Evolutionary conservation across 2,888 invertebrate genomes (phyloP).

Genomic region (Rhabditoides inermis): DNA sequence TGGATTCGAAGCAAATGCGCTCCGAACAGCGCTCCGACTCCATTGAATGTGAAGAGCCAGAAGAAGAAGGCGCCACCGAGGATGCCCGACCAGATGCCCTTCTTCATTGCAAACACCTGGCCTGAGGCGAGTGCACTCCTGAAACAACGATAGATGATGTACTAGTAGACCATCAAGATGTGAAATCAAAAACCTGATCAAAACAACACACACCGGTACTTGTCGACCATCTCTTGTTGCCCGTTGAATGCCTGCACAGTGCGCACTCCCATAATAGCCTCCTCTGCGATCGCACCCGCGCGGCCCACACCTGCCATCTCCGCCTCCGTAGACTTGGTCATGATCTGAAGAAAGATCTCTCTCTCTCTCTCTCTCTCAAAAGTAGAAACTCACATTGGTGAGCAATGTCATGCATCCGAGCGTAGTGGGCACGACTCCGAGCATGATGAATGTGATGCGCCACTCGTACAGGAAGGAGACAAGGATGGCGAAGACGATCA

Average conservation of each 20-base stretch:
- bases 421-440: conserved; percentile 34
- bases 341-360: conserved; percentile 18
- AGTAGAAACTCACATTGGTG: conserved; percentile 20
- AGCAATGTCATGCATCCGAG: conserved; percentile 37
- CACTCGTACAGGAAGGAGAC: conserved; percentile 37
- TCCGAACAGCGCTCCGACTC: conserved; percentile 32
- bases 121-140: conserved; percentile 7
- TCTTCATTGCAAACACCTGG: conserved; percentile 25
- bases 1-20: no score
- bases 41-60: conserved; percentile 33
- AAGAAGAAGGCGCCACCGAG: conserved; percentile 44
- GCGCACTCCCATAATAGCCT: conserved; percentile 35
- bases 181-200: no score
- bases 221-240: conserved; percentile 33
- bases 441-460: conserved; percentile 37
- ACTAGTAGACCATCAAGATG: no score
- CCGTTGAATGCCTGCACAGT: conserved; percentile 43
- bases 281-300: conserved; percentile 42
- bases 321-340: conserved; percentile 9
- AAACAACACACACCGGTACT: no score
- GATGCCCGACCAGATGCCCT: conserved; percentile 39
- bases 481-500: conserved; percentile 30
- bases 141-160: no score
- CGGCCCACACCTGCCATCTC: conserved; percentile 30
- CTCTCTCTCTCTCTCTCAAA: no score